These are phyloP conservation scores for Dicentrarchus labrax DNA, from an alignment of 2,113 vertebrate genomes.

Conservation along the genomic window DNA sequence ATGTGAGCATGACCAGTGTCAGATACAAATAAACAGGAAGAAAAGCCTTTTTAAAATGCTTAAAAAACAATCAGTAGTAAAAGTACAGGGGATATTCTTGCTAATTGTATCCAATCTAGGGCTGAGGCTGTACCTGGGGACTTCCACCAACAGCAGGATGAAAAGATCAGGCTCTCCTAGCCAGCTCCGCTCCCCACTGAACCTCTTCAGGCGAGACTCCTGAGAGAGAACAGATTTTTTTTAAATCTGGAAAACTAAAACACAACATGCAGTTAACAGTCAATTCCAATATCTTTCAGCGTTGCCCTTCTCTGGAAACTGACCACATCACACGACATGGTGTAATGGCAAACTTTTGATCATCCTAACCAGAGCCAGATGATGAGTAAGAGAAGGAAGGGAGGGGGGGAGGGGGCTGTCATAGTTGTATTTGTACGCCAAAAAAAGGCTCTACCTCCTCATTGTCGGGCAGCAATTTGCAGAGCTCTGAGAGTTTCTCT, in stretches of 20 bases:
- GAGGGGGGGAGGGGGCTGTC: slow-evolving; percentile 3
- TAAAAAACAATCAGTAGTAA: neutral
- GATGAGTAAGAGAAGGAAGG: slow-evolving; percentile 33
- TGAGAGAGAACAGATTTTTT: slow-evolving; percentile 66
- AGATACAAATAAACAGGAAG: neutral
- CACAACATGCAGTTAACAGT: slow-evolving; percentile 38
- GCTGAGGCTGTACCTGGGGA: slow-evolving; percentile 79
- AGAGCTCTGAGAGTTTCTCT: slow-evolving; percentile 85
- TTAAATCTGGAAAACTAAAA: slow-evolving; percentile 20
- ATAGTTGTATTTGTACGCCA: slow-evolving; percentile 39
- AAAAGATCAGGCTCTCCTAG: slow-evolving; percentile 86
- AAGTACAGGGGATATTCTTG: neutral
- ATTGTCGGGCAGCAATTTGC: slow-evolving; percentile 84
- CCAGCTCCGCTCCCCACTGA: slow-evolving; percentile 79
- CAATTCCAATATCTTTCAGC: slow-evolving; percentile 56
- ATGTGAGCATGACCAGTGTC: neutral
- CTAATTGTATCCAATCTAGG: neutral
- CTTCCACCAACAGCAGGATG: slow-evolving; percentile 83
- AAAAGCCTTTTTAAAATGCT: neutral
- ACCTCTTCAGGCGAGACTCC: slow-evolving; percentile 82
- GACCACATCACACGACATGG: slow-evolving; percentile 61
- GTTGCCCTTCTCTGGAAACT: slow-evolving; percentile 34
- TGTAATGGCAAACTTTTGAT: slow-evolving; percentile 75
- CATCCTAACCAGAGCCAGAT: slow-evolving; percentile 76
- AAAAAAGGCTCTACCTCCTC: slow-evolving; percentile 81